These are phyloP conservation scores for Bombus vancouverensis DNA, from an alignment of 1,140 invertebrate species.

Conservation along the genomic window DNA sequence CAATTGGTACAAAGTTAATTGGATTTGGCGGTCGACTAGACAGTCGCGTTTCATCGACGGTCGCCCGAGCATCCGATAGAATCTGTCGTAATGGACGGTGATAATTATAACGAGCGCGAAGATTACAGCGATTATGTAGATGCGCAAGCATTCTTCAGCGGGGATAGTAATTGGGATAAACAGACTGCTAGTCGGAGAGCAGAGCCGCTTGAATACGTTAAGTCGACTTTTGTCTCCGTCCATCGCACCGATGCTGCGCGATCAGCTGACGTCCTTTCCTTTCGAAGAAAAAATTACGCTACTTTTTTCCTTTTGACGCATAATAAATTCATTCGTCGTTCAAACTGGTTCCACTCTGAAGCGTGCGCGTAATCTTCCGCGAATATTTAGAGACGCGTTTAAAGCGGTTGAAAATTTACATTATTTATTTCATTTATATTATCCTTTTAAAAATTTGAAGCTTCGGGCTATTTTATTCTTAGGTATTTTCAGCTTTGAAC, in stretches of 20 bases:
- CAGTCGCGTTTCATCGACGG: slow-evolving; percentile 1
- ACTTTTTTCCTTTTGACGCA: too few relatives aligned
- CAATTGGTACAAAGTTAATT: slow-evolving; percentile 52
- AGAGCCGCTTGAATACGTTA: slow-evolving; percentile 51
- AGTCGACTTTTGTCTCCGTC: slow-evolving; percentile 48
- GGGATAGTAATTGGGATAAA: slow-evolving; percentile 43
- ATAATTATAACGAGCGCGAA: slow-evolving; percentile 71
- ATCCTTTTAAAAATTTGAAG: too few relatives aligned
- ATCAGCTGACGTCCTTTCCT: too few relatives aligned
- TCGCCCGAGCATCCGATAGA: slow-evolving; percentile 3
- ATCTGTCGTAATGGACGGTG: slow-evolving; percentile 54
- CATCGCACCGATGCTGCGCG: background rate
- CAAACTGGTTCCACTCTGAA: too few relatives aligned
- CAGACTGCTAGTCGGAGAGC: background rate
- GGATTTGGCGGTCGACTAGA: slow-evolving; percentile 55
- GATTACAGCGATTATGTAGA: slow-evolving; percentile 70
- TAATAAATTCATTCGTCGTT: too few relatives aligned
- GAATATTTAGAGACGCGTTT: too few relatives aligned
- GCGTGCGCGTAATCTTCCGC: too few relatives aligned
- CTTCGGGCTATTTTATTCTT: too few relatives aligned
- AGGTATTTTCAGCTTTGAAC: too few relatives aligned
- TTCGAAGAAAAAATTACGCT: too few relatives aligned
- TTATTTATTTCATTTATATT: too few relatives aligned
- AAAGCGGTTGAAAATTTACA: too few relatives aligned
- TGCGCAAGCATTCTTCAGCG: slow-evolving; percentile 37